Evolutionary conservation across 2,888 invertebrate species (phyloP), one percentile per base, ranked within the genome.

Genomic region (Caenorhabditis sp.): DNA sequence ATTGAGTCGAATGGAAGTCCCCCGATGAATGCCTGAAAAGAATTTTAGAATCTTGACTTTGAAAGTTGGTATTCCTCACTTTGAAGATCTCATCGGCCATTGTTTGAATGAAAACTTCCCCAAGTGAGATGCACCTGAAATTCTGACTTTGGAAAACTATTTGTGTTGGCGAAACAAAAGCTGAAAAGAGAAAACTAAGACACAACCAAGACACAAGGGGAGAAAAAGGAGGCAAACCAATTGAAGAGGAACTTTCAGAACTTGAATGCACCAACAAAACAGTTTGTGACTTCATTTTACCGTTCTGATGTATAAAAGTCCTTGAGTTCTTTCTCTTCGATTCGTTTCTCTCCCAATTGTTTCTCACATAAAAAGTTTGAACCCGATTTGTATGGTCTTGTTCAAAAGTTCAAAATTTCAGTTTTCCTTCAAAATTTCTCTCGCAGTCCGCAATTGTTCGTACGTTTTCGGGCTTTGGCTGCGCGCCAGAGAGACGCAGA

Each of bases 21-120:
- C 22, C 90, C 90, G 72, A 90, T 85, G 81, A 85, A 90, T 16
- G 82, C 89, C 76, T 86, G 79, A 66, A 79, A 88, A 26, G 14
- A 49, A 47, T 49, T 12, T 0, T 49, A 44, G 41, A n/a, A 5
- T 35, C 16, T 35, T 28, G 4, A 31, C 10, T 12, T 35, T n/a
- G 2, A 44, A 19, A 8, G 16, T n/a, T n/a, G n/a, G n/a, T n/a
- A n/a, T 44, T 51, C 10, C 76, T 51, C 22, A 77, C 77, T 51
- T 77, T 77, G 31, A 77, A 77, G 22, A 44, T 44, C 49, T 77
- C 77, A 70, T 77, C 77, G 44, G 69, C 51, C 77, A 77, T 77
- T 16, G 26, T 44, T 77, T 70, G 58, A 35, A 64, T 66, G 22
- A 59, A 19, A 76, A 61, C 61, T 77, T 70, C 70, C 70, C 77